A percentile compares a stretch with the other conserved stretches of the same genome.
phyloP scores from a whole-genome alignment of 2,797 vertebrate genomes.

The Uromys caudimaculatus region DNA sequence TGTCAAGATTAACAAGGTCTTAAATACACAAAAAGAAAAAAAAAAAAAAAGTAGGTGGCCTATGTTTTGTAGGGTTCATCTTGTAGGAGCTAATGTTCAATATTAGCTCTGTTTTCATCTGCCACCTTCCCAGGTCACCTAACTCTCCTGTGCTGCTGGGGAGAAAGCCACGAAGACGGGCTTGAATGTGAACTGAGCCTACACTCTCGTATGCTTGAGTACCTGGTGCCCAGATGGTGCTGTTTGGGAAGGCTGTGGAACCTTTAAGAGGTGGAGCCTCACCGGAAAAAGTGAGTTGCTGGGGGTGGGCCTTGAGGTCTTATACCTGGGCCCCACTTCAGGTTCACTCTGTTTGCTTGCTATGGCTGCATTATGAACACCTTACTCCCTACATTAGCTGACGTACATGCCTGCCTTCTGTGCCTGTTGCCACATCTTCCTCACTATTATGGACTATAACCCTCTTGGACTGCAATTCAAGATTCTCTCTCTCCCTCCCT shows the following conservation, averaged over 20 bases:
- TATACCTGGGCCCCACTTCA: neutral
- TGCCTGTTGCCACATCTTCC: neutral
- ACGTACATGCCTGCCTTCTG: neutral
- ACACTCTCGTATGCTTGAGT: neutral
- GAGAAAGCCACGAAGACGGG: neutral
- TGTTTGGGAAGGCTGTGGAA: neutral
- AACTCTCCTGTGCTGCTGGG: neutral
- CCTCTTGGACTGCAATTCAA: neutral
- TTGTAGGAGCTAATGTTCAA: neutral
- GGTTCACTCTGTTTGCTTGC: neutral
- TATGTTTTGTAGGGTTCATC: neutral
- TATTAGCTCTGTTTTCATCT: neutral
- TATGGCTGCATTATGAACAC: neutral
- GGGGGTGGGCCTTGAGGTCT: neutral
- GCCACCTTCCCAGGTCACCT: too few species aligned
- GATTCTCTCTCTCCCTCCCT: neutral
- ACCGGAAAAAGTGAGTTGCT: neutral
- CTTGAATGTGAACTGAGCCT: neutral
- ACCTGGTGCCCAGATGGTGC: neutral
- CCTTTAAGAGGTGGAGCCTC: neutral
- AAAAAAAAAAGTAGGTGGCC: neutral
- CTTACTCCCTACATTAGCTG: neutral
- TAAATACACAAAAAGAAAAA: too few species aligned
- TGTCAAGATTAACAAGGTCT: neutral
- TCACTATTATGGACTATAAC: neutral